A percentile compares a stretch with the other conserved stretches of the same genome.
Evolutionary conservation across 2,113 vertebrate species (phyloP).

Genomic region (Columba janthina): DNA sequence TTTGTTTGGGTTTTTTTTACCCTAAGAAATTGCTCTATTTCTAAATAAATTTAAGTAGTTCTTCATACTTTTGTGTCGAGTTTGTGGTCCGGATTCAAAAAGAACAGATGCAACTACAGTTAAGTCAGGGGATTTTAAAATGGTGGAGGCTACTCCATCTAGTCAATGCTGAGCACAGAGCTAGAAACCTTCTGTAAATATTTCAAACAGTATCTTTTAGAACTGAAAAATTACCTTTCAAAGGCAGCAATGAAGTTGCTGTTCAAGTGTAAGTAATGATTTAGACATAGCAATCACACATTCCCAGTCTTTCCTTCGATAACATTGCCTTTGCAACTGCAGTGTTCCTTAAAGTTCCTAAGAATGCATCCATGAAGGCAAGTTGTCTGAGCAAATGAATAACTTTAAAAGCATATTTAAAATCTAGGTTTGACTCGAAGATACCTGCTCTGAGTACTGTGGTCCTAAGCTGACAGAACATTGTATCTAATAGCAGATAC

Average conservation of each 20-base stretch:
- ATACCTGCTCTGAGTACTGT: neutral
- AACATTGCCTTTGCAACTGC: neutral
- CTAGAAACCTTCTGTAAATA: neutral
- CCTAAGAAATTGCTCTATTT: neutral
- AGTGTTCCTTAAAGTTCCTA: neutral
- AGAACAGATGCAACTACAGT: neutral
- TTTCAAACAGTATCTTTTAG: neutral
- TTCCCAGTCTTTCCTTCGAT: neutral
- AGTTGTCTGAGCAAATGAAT: neutral
- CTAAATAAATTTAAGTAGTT: neutral
- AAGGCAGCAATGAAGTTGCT: neutral
- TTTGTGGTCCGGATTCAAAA: neutral
- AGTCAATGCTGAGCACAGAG: neutral
- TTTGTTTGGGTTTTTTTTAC: neutral
- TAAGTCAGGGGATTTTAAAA: neutral
- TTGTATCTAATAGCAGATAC: neutral
- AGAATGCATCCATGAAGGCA: neutral
- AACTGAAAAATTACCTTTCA: neutral
- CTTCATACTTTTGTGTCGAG: accelerated
- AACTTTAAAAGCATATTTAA: neutral
- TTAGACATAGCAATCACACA: neutral
- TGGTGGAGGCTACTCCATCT: neutral
- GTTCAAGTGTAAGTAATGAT: neutral
- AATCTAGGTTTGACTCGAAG: neutral
- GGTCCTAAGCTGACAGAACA: neutral